Percentiles rank a stretch among this genome's conserved stretches.
These are phyloP conservation scores for Australoheros scitulus DNA, from an alignment of 2,113 vertebrate species.

Conservation along the genomic window DNA sequence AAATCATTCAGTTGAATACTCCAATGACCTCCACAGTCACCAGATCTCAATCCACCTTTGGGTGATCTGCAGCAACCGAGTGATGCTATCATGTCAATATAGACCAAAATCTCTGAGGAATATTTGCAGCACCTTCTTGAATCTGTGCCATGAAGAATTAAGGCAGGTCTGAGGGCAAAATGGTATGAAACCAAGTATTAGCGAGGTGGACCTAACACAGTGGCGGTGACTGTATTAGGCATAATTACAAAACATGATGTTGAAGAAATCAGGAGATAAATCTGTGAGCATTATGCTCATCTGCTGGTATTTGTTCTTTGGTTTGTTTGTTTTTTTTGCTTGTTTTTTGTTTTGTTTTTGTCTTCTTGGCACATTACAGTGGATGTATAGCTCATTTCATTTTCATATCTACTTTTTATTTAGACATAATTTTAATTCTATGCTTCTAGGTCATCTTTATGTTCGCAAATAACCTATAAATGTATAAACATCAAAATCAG, in stretches of 20 bases:
- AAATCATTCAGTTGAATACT: too few species aligned
- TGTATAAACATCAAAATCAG: background rate
- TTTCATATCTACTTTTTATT: background rate
- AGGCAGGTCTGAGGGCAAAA: background rate
- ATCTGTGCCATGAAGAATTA: background rate
- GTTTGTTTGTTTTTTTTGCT: too few species aligned
- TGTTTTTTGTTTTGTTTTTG: background rate
- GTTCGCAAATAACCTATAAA: slow-evolving; percentile 15
- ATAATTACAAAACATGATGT: slow-evolving; percentile 23
- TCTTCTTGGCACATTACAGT: background rate
- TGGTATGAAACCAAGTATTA: background rate
- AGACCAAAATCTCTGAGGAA: background rate
- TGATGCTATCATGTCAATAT: background rate
- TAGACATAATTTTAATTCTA: background rate
- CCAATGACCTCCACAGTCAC: too few species aligned
- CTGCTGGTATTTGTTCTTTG: background rate
- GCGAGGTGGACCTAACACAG: background rate
- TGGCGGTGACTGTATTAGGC: background rate
- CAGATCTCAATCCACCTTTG: too few species aligned
- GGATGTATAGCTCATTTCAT: background rate
- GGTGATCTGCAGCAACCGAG: too few species aligned
- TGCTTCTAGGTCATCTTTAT: slow-evolving; percentile 23
- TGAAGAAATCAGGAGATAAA: slow-evolving; percentile 18
- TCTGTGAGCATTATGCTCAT: background rate
- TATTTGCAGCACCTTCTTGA: fast-evolving